Evolutionary conservation across 2,888 invertebrate genomes (phyloP), one percentile per base, ranked within the genome.

Genomic region (Papilio demoleus): DNA sequence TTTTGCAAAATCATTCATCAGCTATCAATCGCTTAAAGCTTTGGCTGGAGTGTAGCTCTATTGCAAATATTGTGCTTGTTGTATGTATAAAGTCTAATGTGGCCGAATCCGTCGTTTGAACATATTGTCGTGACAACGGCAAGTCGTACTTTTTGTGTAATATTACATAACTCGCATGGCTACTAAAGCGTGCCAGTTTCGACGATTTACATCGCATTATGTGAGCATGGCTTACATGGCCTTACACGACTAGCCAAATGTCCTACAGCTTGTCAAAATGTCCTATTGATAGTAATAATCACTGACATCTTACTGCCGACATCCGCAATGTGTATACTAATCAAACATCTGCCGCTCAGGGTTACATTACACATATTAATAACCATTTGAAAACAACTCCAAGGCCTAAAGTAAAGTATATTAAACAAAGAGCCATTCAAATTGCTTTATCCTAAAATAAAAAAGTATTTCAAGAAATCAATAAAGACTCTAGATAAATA

Each of bases 401-500:
- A 36, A 59, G 59, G 65, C 22, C 34, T 11, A 14, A 27, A 22
- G 42, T 19, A 64, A n/a, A 53, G 12, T 58, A 42, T 42, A 58
- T 50, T 50, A 9, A 63, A 50, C 50, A 50, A 63, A 60, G 17
- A n/a, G 17, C 2, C 22, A 36, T 27, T 47, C 24, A 66, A 45
- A 66, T 60, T 24, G 36, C 47, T n/a, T 47, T 17, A n/a, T 19
- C 45, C 59, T 36, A 59, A n/a, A 59, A 66, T 60, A 38, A 60
- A 66, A 36, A 31, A 24, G 40, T 24, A 40, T 36, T 65, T 60
- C 19, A 53, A 19, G 66, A 66, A 61, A 61, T 67, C 67, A 67
- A 53, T 53, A 40, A 60, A 22, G 27, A 40, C 38, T 38, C 34
- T 31, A 67, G 40, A 67, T 61, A 61, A 53, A 61, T 53, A 67